phyloP scores from a whole-genome alignment of 92 coral and sea anemone species.

The Scolanthus callimorphus region DNA sequence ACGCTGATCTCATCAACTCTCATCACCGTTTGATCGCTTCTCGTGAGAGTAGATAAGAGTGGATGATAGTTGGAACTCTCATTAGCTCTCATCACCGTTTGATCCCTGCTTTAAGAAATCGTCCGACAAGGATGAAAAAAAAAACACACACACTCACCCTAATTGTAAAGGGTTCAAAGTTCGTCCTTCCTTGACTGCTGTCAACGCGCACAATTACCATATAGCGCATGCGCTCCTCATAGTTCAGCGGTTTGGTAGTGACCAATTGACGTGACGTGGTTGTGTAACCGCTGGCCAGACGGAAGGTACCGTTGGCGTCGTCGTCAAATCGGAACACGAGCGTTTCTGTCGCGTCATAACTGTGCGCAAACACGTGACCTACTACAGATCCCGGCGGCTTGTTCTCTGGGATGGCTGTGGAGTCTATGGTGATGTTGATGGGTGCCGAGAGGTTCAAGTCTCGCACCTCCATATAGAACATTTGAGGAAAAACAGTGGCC shows the following conservation, averaged over 20 bases:
- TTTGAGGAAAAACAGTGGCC: constrained; percentile 29
- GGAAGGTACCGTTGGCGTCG: constrained; percentile 56
- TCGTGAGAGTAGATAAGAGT: too few relatives aligned
- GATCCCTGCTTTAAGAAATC: too few relatives aligned
- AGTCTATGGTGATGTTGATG: constrained; percentile 57
- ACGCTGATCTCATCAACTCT: too few relatives aligned
- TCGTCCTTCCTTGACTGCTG: constrained; percentile 57
- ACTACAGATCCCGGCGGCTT: constrained; percentile 50
- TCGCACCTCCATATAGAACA: constrained; percentile 49
- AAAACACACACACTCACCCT: constrained; percentile 19
- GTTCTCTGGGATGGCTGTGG: constrained; percentile 41
- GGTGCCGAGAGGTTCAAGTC: constrained; percentile 31
- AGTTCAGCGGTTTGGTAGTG: constrained; percentile 53
- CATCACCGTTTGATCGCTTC: too few relatives aligned
- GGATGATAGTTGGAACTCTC: too few relatives aligned
- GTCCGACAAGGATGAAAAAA: too few relatives aligned
- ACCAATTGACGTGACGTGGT: constrained; percentile 42
- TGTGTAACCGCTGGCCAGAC: constrained; percentile 30
- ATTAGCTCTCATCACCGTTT: too few relatives aligned
- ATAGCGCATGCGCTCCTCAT: constrained; percentile 38
- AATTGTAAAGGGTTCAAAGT: constrained; percentile 44
- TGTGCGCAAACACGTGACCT: constrained; percentile 45
- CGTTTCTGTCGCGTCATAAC: constrained; percentile 35
- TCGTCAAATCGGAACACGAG: constrained; percentile 46
- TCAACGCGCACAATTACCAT: constrained; percentile 49